Conservation (phyloP, 2,113 vertebrate genomes). For the Jacana jacana region DNA sequence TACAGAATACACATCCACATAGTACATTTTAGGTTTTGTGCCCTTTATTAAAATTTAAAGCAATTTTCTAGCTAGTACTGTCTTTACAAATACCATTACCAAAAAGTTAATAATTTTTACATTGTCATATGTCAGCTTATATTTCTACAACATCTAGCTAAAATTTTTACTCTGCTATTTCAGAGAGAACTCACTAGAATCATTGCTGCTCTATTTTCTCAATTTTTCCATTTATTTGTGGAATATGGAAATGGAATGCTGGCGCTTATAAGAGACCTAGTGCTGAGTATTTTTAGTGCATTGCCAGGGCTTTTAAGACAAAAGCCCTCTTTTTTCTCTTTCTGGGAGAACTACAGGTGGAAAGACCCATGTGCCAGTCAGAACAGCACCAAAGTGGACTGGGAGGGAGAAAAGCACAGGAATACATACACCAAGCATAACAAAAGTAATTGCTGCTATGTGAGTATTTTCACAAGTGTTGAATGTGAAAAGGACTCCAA, state of each 20-base stretch:
- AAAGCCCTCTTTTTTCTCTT: too few relatives aligned
- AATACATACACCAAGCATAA: background rate
- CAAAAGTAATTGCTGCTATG: background rate
- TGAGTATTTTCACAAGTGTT: background rate
- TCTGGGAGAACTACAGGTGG: background rate
- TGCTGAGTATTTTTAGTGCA: background rate
- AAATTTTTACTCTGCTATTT: background rate
- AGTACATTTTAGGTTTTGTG: background rate
- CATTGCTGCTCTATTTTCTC: background rate
- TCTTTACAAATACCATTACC: background rate
- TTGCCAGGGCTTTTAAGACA: background rate
- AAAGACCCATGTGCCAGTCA: background rate
- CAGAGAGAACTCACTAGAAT: background rate
- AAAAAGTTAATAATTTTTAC: background rate
- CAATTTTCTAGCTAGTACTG: background rate
- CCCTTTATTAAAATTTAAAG: background rate
- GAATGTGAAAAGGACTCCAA: background rate
- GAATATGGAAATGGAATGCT: background rate
- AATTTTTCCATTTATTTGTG: background rate
- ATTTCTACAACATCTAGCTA: background rate
- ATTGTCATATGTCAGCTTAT: background rate
- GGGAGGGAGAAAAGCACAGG: background rate
- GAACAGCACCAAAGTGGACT: background rate
- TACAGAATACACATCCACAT: background rate
- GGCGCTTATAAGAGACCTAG: background rate